Evolutionary conservation across 1,140 invertebrate species (phyloP), one percentile per base, ranked within the genome.

Genomic region (Neoseiulus cucumeris): DNA sequence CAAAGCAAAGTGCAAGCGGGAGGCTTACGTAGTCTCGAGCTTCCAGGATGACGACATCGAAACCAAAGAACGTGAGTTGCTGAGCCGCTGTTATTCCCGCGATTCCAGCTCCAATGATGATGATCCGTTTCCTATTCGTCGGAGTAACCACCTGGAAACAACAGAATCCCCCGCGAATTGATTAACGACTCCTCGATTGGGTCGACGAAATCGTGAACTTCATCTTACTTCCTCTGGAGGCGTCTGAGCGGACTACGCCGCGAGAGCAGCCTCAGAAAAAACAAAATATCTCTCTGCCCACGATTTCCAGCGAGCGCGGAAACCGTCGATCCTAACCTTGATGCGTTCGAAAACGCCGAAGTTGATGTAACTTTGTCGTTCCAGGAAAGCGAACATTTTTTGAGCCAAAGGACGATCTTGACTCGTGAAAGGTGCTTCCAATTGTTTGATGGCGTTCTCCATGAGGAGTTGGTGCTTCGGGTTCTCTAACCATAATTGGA

Each of bases 311-410:
- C n/a, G n/a, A n/a, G n/a, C n/a, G 64, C n/a, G 20, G 17, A 17
- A 12, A 41, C 22, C 17, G 22, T 51, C 4, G 4, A 51, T 28
- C 28, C 20, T 51, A 4, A 76, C 75, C 74, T 87, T 89, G 1
- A 89, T 73, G 64, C 89, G 79, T 75, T 94, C 91, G 74, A 91
- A 98, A 22, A 97, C 85, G 0, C 95, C 95, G 82, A 93, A 98
- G 78, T 99, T 99, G 59, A 99, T 96, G 71, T 90, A 95, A 7
- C 94, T 92, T 78, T 97, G 90, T 66, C 95, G 80, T 72, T 98
- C 89, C 7, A 99, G 78, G 76, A 91, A 98, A 1, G 87, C 85
- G 79, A 93, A 90, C 64, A 93, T 83, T 70, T 92, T 80, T 71
- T 83, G 81, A 2, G 95, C 82, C 1, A 98, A 75, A 7, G 83